phyloP scores from a whole-genome alignment of 2,888 invertebrate species.

The Eustalomyia histrio region DNA sequence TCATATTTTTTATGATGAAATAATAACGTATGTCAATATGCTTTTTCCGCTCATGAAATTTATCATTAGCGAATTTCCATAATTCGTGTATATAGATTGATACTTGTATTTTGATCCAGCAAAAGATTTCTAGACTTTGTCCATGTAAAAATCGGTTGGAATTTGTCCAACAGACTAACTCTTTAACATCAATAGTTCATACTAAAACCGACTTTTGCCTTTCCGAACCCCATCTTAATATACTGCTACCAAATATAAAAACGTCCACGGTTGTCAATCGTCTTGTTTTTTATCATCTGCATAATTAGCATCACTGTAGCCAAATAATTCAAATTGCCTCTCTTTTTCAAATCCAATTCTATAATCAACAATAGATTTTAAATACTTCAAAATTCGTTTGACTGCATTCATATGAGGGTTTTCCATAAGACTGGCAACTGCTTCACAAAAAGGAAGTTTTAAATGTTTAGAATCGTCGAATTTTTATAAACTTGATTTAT shows the following conservation, averaged over 20 bases:
- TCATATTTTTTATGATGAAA: no score
- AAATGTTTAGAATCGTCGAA: not conserved
- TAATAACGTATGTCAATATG: no score
- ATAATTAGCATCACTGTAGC: constrained; percentile 24
- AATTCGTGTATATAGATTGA: no score
- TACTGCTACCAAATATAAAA: not conserved
- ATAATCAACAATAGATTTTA: not conserved
- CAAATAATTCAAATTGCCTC: not conserved
- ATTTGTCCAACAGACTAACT: no score
- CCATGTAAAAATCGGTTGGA: no score
- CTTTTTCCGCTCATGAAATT: no score
- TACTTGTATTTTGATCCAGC: no score
- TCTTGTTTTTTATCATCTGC: constrained; percentile 7
- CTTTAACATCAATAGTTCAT: not conserved
- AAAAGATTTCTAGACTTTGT: no score
- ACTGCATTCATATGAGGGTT: constrained; percentile 18
- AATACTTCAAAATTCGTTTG: constrained; percentile 24
- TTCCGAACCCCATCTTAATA: constrained; percentile 20
- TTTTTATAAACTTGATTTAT: constrained; percentile 2
- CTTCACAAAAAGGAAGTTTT: constrained; percentile 25
- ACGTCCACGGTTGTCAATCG: constrained; percentile 11
- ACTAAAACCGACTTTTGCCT: constrained; percentile 9
- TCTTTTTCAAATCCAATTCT: no score
- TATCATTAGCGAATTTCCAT: no score
- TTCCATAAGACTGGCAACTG: constrained; percentile 31